Percentiles rank a stretch among this genome's conserved stretches.
Conservation (phyloP, 2,113 vertebrate genomes). For the Aphyosemion australe region DNA sequence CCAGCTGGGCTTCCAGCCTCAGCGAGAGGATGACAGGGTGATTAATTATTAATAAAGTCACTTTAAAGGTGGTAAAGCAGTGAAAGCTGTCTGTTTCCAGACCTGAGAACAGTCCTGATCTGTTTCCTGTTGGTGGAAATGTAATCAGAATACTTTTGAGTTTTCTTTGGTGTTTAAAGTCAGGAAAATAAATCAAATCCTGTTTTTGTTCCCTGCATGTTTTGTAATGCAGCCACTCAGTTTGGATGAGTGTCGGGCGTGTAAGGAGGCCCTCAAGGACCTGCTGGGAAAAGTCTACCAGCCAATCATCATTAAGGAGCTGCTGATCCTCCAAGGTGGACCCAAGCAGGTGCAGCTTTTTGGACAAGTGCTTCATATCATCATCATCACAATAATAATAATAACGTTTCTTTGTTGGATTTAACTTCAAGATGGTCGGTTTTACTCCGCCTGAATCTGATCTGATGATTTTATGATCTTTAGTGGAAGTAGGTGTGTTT, state of each 20-base stretch:
- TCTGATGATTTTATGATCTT: no score
- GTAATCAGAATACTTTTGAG: not conserved
- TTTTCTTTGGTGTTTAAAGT: not conserved
- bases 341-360: conserved; percentile 82
- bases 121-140: no score
- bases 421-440: no score
- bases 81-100: not conserved
- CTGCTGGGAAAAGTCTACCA: conserved; percentile 89
- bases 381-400: no score
- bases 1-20: conserved; percentile 84
- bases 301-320: conserved; percentile 88
- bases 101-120: not conserved
- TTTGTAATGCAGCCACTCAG: conserved; percentile 74
- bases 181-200: not conserved
- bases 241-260: conserved; percentile 75
- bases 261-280: conserved; percentile 75
- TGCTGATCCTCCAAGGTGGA: conserved; percentile 90
- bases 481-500: no score
- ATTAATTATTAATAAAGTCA: no score
- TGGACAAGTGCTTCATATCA: not conserved
- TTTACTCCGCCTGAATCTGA: no score
- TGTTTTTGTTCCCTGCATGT: not conserved
- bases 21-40: conserved; percentile 63
- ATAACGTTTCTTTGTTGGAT: no score
- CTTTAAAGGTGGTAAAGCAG: no score